These are phyloP conservation scores for Yasuhikotakia modesta DNA, from an alignment of 2,797 vertebrate genomes.

Conservation along the genomic window DNA sequence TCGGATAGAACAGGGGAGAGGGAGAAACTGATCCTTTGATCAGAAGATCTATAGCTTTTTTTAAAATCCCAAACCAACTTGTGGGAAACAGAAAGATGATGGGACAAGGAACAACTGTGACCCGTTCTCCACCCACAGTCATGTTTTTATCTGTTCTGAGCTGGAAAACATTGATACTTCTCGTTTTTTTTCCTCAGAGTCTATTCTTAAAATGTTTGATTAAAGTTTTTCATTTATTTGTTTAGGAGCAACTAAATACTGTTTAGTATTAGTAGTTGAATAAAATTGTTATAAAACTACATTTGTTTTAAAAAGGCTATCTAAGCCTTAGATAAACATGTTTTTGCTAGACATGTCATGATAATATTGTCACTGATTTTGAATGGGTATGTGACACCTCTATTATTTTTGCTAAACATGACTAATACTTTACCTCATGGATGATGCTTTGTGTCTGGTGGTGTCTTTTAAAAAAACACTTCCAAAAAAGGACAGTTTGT, in stretches of 20 bases:
- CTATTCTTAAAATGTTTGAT: neutral
- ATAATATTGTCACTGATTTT: neutral
- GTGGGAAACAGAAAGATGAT: neutral
- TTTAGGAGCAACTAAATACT: neutral
- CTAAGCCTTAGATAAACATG: no score
- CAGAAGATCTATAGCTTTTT: neutral
- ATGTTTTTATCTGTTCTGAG: slow-evolving; percentile 40
- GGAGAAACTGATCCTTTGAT: neutral
- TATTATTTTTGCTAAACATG: slow-evolving; percentile 8
- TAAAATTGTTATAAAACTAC: neutral
- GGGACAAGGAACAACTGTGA: slow-evolving; percentile 5
- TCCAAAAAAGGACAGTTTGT: slow-evolving; percentile 25
- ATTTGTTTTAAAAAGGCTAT: slow-evolving; percentile 1
- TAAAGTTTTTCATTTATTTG: neutral
- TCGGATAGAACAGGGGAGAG: slow-evolving; percentile 22
- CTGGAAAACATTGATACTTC: neutral
- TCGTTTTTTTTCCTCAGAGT: neutral
- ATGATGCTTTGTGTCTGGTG: slow-evolving; percentile 35
- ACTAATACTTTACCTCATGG: neutral
- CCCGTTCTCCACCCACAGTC: neutral
- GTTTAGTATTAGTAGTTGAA: neutral
- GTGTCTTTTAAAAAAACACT: slow-evolving; percentile 53
- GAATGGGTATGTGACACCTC: neutral
- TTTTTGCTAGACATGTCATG: neutral
- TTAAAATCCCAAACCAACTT: neutral